Evolutionary conservation across 2,113 vertebrate species (phyloP), one percentile per base, ranked within the genome.

Genomic region (Clinocottus analis): DNA sequence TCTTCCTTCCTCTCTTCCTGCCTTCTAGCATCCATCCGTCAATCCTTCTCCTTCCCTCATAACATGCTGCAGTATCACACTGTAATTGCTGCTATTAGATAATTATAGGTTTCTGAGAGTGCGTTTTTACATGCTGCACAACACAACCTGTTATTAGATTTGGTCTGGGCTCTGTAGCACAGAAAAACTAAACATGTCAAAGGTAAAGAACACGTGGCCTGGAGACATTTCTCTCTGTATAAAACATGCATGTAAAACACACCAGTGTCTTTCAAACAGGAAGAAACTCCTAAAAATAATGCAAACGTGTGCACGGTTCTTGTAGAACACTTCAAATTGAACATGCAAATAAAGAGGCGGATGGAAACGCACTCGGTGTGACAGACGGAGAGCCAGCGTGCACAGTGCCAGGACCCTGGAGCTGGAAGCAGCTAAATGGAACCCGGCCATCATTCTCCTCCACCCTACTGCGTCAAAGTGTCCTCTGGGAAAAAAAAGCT

Each of bases 41-140:
- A 14, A 16, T 33, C 16, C 66, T 33, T 41, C 17, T 70, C 33
- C 56, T 29, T 74, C 53, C 61, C 67, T 5, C 49, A 62, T 55
- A 23, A n/a, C 70, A 53, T 56, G 17, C 73, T 63, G 61, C 72
- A 79, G 43, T 27, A 39, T 67, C 41, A 12, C 37, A 29, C 39
- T 55, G 14, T 83, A 75, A 83, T 75, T 75, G 60, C 45, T 39
- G 61, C 65, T n/a, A 76, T 84, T 84, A 78, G 77, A 72, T 81
- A 56, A 85, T 87, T 67, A 63, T 43, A 37, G 12, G 14, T 43
- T 76, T 84, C 66, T 82, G 8, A 55, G 75, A 65, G 74, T 49
- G 75, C 31, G 77, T 82, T 79, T 78, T 80, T 72, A 83, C 73
- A 83, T 71, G 77, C 76, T 55, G 47, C 25, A 25, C 60, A 59